These are phyloP conservation scores for Choloepus hoffmanni DNA, from an alignment of 2,113 vertebrate species.

Conservation along the genomic window DNA sequence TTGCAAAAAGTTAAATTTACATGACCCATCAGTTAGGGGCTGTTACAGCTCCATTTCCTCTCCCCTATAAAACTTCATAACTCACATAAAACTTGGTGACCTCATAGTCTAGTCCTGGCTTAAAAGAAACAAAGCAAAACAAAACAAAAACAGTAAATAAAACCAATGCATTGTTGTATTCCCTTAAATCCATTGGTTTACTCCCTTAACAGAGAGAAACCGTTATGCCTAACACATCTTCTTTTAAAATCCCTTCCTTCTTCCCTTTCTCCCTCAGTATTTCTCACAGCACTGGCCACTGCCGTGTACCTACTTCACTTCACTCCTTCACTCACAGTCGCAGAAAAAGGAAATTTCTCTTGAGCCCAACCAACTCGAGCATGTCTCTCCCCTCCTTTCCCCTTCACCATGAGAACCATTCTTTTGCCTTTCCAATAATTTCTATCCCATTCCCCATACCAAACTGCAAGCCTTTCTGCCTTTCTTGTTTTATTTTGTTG, in stretches of 20 bases:
- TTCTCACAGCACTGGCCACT: not conserved
- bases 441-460: not conserved
- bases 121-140: not conserved
- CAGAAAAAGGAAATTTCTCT: not conserved
- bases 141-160: not conserved
- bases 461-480: not conserved
- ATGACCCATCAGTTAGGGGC: not conserved
- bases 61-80: not conserved
- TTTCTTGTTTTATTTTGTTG: not conserved
- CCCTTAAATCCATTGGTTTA: not conserved
- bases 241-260: not conserved
- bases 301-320: no score
- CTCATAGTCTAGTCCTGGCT: not conserved
- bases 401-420: not conserved
- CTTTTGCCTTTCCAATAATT: not conserved
- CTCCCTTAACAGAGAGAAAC: not conserved
- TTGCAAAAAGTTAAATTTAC: conserved; percentile 33
- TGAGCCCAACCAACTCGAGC: rapidly evolving
- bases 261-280: not conserved
- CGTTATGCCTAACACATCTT: not conserved
- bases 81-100: not conserved
- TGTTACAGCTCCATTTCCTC: not conserved
- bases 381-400: not conserved
- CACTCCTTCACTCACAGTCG: not conserved
- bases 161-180: not conserved